Evolutionary conservation across 1,140 invertebrate genomes (phyloP).

Genomic region (Pemphigus obesinymphae): DNA sequence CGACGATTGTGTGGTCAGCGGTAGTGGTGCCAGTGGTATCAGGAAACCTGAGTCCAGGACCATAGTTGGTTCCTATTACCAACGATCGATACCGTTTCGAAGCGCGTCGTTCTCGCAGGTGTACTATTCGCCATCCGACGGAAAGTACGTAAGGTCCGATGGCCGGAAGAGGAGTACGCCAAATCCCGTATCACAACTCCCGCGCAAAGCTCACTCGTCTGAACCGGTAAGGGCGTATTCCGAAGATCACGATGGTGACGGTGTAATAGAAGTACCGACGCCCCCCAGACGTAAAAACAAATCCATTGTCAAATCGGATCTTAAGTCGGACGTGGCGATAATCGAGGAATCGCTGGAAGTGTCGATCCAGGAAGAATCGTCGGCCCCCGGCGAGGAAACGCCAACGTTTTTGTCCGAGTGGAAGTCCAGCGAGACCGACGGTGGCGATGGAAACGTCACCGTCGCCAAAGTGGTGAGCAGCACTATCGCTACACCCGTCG

Average conservation of each 20-base stretch:
- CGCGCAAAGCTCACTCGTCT: conserved; percentile 1
- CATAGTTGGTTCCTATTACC: conserved; percentile 57
- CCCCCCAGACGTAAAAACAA: conserved; percentile 29
- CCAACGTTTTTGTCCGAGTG: conserved; percentile 15
- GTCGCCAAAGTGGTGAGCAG: background rate
- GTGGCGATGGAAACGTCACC: too few relatives aligned
- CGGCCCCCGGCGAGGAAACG: too few relatives aligned
- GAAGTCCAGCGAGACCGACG: conserved; percentile 18
- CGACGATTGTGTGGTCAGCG: too few relatives aligned
- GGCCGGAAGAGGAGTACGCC: background rate
- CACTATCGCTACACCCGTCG: background rate
- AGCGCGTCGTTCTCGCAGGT: conserved; percentile 81
- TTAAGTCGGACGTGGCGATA: background rate
- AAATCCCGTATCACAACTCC: background rate
- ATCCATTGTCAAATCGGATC: background rate
- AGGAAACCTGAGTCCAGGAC: conserved; percentile 57
- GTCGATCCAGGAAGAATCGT: too few relatives aligned
- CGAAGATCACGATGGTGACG: background rate
- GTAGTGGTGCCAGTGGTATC: too few relatives aligned
- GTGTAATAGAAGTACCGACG: background rate
- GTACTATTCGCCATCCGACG: conserved; percentile 57
- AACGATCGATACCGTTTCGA: conserved; percentile 62
- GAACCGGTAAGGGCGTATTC: conserved; percentile 22
- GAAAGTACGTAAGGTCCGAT: conserved; percentile 49
- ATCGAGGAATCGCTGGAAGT: conserved; percentile 13